These are phyloP conservation scores for Cephus rjabovi DNA, from an alignment of 2,888 invertebrate genomes.

Conservation along the genomic window DNA sequence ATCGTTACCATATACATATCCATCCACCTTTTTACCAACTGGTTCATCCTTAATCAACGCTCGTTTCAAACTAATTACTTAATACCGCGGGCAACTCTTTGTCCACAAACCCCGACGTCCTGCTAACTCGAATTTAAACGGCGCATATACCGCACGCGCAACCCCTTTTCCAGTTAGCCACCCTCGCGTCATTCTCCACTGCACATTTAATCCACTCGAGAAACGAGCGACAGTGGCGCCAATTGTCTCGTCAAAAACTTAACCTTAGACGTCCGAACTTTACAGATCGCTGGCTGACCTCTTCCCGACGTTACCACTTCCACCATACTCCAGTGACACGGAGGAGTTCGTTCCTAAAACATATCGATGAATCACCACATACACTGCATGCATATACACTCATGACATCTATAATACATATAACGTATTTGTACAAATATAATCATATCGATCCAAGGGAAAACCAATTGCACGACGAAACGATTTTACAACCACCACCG, in stretches of 20 bases:
- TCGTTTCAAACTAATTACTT: slow-evolving; percentile 53
- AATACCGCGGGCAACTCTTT: slow-evolving; percentile 50
- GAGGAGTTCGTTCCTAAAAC: not conserved
- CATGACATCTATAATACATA: not conserved
- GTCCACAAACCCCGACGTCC: slow-evolving; percentile 40
- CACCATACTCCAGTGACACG: not conserved
- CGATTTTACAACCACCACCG: not conserved
- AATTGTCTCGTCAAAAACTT: not conserved
- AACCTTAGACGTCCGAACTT: not conserved
- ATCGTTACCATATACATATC: not conserved
- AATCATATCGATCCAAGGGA: not conserved
- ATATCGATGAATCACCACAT: not conserved
- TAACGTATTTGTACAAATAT: not conserved
- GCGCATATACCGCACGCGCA: slow-evolving; percentile 18
- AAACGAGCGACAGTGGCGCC: not conserved
- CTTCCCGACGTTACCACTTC: not conserved
- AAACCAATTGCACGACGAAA: not conserved
- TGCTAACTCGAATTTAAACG: slow-evolving; percentile 54
- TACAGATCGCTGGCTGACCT: too few relatives aligned
- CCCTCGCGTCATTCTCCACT: not conserved
- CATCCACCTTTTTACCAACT: not conserved
- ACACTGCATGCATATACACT: not conserved
- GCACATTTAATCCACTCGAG: not conserved
- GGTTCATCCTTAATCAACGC: slow-evolving; percentile 46
- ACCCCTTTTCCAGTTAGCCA: not conserved